Conservation (phyloP, 2,113 vertebrate species). For the Balaenoptera acutorostrata region DNA sequence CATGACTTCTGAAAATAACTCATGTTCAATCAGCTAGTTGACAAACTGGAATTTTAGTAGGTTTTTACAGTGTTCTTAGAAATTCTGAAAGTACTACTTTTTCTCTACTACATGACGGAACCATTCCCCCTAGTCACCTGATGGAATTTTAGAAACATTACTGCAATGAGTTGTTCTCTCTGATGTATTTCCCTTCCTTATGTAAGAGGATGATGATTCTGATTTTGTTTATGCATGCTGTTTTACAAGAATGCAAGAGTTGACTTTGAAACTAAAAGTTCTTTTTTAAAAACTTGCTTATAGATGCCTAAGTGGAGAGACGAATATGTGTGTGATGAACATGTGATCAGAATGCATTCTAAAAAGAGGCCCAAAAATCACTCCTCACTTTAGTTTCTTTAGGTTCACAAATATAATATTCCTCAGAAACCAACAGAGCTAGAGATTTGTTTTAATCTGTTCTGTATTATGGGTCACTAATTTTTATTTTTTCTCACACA, state of each 20-base stretch:
- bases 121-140: neutral
- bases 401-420: neutral
- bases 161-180: neutral
- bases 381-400: neutral
- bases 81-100: neutral
- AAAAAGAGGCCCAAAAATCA: neutral
- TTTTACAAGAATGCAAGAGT: neutral
- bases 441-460: neutral
- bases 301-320: neutral
- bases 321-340: neutral
- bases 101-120: neutral
- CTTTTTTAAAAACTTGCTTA: neutral
- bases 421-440: neutral
- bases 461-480: neutral
- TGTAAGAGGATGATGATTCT: neutral
- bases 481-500: neutral
- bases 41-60: neutral
- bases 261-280: neutral
- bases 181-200: neutral
- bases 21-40: neutral
- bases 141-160: neutral
- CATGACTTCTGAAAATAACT: constrained; percentile 2
- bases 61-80: neutral
- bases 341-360: neutral
- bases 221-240: neutral